Evolutionary conservation across 2,888 invertebrate species (phyloP), one percentile per base, ranked within the genome.

Genomic region (Aplocera efformata): DNA sequence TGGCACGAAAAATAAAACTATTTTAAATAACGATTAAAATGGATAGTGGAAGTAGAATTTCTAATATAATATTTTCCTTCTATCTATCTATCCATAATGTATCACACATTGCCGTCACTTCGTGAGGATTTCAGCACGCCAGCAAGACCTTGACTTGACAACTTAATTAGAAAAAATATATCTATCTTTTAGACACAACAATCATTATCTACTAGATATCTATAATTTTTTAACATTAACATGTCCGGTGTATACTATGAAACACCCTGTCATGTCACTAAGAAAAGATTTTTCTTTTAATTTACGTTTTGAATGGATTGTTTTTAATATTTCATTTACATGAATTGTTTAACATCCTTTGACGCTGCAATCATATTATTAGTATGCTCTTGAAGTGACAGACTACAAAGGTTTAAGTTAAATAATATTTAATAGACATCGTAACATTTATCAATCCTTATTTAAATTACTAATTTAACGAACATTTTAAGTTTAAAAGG

Each of bases 121-220:
- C 27, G 27, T 28, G 23, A 39, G 13, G 26, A 23, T 34, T 13
- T 10, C 24, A 25, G 11, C 37, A 32, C 41, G 40, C 28, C 25
- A 9, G 32, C 10, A 10, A 32, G 37, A 36, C 28, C 20, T 29
- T 48, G 44, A 45, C 57, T 55, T 47, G 60, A 63, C 66, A 73
- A 79, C 63, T 61, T 53, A 77, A 76, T 5, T 75, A 67, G 58
- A 71, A 73, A 77, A 78, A 72, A 80, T 76, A 79, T 68, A 65
- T 75, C 63, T 77, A 61, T 67, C 13, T 3, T 17, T 63, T 70
- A 35, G 60, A 61, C 56, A 72, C 71, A 79, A 78, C 74, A 79
- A 74, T 63, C 67, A 58, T 53, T 64, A 43, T 48, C 51, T 34
- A 38, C 29, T 39, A 41, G 30, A 31, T 7, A 31, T 33, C 28